These are phyloP conservation scores for Callipepla californica DNA, from an alignment of 2,113 vertebrate species.

Conservation along the genomic window DNA sequence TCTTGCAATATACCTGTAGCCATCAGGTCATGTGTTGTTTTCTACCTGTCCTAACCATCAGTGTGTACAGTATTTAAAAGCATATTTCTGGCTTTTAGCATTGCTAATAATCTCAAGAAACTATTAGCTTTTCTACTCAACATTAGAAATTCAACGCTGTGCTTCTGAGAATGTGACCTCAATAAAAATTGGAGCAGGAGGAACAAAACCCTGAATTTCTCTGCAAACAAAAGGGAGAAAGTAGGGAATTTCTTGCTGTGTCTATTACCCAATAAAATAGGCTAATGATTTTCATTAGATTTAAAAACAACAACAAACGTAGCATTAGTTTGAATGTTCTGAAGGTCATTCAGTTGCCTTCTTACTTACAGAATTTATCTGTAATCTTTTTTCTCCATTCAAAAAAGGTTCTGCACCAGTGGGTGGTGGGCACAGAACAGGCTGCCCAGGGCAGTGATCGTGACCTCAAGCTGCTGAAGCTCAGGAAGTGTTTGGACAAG, in stretches of 20 bases:
- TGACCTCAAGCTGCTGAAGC: neutral
- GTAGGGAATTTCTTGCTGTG: neutral
- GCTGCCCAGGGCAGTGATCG: neutral
- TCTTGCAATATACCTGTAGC: conserved; percentile 36
- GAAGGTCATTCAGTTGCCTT: neutral
- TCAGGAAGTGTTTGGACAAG: neutral
- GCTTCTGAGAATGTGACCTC: neutral
- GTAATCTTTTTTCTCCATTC: neutral
- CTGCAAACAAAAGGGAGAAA: neutral
- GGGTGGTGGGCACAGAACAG: neutral
- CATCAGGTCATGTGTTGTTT: neutral
- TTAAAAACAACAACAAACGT: neutral
- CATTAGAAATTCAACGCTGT: neutral
- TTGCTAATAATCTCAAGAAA: neutral
- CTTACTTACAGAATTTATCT: neutral
- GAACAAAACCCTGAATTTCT: neutral
- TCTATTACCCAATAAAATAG: neutral
- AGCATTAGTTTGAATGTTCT: neutral
- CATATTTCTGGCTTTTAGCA: neutral
- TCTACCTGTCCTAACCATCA: neutral
- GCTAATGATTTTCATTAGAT: neutral
- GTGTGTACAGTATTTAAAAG: conserved; percentile 1
- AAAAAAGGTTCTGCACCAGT: neutral
- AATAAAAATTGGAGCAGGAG: neutral
- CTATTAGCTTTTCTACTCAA: neutral